Evolutionary conservation across 1,140 invertebrate genomes (phyloP).

Genomic region (Theocolax elegans): DNA sequence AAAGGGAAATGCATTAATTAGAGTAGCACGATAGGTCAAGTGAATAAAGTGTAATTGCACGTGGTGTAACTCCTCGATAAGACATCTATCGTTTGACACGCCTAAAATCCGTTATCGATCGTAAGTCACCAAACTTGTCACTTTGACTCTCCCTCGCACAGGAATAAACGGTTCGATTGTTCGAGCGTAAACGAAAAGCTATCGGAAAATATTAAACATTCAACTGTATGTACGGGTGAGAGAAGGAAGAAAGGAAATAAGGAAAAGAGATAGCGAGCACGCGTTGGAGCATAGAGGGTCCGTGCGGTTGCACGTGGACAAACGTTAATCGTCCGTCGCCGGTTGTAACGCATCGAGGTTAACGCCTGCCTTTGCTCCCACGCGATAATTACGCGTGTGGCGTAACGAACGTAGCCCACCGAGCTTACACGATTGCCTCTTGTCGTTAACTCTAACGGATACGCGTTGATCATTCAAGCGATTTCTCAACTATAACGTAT

Average conservation of each 20-base stretch:
- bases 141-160: too few species aligned
- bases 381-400: conserved; percentile 50
- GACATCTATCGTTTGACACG: too few species aligned
- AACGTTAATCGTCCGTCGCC: conserved; percentile 41
- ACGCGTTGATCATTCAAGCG: conserved; percentile 8
- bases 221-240: neutral
- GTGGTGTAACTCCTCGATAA: too few species aligned
- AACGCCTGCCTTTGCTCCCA: conserved; percentile 46
- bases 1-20: too few species aligned
- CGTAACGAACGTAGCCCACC: conserved; percentile 27
- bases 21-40: too few species aligned
- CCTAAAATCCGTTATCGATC: too few species aligned
- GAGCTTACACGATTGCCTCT: conserved; percentile 4
- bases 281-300: neutral
- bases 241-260: neutral
- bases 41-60: too few species aligned
- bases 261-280: neutral
- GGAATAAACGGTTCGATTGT: neutral
- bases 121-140: too few species aligned
- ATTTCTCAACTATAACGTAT: neutral
- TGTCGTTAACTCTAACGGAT: conserved; percentile 7
- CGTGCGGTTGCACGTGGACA: conserved; percentile 36
- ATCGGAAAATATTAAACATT: too few species aligned
- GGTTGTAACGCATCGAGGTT: conserved; percentile 30
- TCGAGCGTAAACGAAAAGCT: neutral